These are phyloP conservation scores for Eubucco bourcierii DNA, from an alignment of 2,113 vertebrate species.

Conservation along the genomic window DNA sequence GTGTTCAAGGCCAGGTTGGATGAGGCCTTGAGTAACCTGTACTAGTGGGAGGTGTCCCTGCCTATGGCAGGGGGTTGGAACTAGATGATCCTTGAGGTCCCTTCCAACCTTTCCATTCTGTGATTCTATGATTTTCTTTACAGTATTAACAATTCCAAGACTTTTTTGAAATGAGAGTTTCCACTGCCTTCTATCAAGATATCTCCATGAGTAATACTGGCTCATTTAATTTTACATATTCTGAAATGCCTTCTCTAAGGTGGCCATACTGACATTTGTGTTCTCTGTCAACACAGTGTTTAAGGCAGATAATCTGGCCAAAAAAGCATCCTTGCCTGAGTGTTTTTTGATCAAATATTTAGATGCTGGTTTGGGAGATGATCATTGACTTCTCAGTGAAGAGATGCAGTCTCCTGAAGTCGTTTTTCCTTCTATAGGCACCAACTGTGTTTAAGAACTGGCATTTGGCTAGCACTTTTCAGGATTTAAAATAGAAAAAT, in stretches of 20 bases:
- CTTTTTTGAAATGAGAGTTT: neutral
- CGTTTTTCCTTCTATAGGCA: conserved; percentile 33
- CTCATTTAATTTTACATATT: conserved; percentile 51
- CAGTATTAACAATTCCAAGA: neutral
- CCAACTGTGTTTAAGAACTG: conserved; percentile 39
- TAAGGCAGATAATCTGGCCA: neutral
- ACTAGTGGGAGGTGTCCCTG: too few species aligned
- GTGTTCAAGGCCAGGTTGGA: too few species aligned
- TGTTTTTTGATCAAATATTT: conserved; percentile 18
- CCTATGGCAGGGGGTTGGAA: too few species aligned
- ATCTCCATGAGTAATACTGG: conserved; percentile 53
- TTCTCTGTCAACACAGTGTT: conserved; percentile 28
- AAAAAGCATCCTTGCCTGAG: neutral
- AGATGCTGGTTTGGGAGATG: neutral
- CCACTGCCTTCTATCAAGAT: neutral
- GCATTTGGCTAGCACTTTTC: conserved; percentile 45
- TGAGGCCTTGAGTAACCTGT: too few species aligned
- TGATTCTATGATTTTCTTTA: neutral
- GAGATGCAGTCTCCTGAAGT: neutral
- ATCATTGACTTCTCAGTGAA: conserved; percentile 32
- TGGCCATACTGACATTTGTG: conserved; percentile 63
- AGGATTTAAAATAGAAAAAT: conserved; percentile 49
- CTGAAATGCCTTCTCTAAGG: conserved; percentile 39
- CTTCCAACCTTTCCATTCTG: too few species aligned
- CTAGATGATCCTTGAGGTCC: too few species aligned